Percentiles rank a stretch among this genome's conserved stretches.
phyloP scores from a whole-genome alignment of 2,888 invertebrate species.

The Drosophila anomelani region DNA sequence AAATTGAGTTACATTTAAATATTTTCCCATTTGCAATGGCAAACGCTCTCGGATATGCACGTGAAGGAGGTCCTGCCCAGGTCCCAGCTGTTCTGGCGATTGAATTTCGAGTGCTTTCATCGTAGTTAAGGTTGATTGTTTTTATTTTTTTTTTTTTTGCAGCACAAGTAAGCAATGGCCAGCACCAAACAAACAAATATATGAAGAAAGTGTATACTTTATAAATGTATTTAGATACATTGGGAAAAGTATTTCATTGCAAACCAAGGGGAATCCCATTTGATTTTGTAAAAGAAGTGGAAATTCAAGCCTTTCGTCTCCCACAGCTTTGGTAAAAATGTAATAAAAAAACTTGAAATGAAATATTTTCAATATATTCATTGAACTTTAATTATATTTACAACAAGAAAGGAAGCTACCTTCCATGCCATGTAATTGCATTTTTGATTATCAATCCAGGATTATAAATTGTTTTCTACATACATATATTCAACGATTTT shows the following conservation, averaged over 20 bases:
- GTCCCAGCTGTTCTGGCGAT: slow-evolving; percentile 26
- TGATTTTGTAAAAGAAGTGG: background rate
- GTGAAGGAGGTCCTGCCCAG: slow-evolving; percentile 17
- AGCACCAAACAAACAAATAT: background rate
- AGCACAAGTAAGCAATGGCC: background rate
- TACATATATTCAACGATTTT: no score
- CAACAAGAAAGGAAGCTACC: background rate
- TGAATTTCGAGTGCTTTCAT: slow-evolving; percentile 17
- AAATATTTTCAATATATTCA: background rate
- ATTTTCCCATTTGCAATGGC: slow-evolving; percentile 64
- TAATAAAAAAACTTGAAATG: background rate
- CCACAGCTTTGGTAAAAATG: background rate
- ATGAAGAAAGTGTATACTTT: slow-evolving; percentile 21
- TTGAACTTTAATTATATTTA: background rate
- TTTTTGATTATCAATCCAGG: no score
- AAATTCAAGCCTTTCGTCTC: background rate
- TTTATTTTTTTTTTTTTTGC: background rate
- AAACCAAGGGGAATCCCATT: slow-evolving; percentile 12
- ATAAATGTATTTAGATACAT: slow-evolving; percentile 25
- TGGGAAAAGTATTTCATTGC: slow-evolving; percentile 10
- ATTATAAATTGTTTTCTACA: no score
- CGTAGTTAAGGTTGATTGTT: slow-evolving; percentile 26
- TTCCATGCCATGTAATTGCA: no score
- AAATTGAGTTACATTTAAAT: slow-evolving; percentile 77
- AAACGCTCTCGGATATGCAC: slow-evolving; percentile 30